Conservation (phyloP, 2,888 invertebrate species). For the Minunthozetes semirufus region DNA sequence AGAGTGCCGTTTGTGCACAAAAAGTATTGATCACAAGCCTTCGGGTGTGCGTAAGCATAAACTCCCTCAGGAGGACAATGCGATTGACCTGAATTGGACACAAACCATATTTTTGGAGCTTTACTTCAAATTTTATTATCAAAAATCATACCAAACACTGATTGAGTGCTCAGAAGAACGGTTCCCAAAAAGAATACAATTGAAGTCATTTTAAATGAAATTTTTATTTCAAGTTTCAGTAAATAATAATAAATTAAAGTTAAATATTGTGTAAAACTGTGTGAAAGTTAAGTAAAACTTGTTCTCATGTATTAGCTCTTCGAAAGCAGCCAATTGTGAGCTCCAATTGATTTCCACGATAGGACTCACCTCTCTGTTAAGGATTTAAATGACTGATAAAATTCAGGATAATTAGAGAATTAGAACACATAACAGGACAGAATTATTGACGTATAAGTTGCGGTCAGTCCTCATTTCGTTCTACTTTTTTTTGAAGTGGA, state of each 20-base stretch:
- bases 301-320: neutral
- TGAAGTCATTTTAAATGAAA: neutral
- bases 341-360: neutral
- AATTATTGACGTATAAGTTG: neutral
- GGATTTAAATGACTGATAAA: neutral
- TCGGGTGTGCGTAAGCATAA: conserved; percentile 40
- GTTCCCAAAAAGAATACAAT: neutral
- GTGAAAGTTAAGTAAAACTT: conserved; percentile 7
- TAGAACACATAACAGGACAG: neutral
- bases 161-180: neutral
- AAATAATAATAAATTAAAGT: neutral
- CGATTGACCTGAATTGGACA: conserved; percentile 3
- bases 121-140: neutral
- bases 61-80: conserved; percentile 41
- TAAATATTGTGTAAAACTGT: neutral
- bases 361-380: neutral
- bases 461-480: conserved; percentile 26
- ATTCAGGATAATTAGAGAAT: conserved; percentile 21
- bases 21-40: conserved; percentile 61
- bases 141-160: neutral
- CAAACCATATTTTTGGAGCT: neutral
- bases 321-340: neutral
- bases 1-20: conserved; percentile 83
- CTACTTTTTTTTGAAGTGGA: neutral
- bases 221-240: neutral